Evolutionary conservation across 2,888 invertebrate genomes (phyloP), one percentile per base, ranked within the genome.

Genomic region (Lasioglossum villosulum): DNA sequence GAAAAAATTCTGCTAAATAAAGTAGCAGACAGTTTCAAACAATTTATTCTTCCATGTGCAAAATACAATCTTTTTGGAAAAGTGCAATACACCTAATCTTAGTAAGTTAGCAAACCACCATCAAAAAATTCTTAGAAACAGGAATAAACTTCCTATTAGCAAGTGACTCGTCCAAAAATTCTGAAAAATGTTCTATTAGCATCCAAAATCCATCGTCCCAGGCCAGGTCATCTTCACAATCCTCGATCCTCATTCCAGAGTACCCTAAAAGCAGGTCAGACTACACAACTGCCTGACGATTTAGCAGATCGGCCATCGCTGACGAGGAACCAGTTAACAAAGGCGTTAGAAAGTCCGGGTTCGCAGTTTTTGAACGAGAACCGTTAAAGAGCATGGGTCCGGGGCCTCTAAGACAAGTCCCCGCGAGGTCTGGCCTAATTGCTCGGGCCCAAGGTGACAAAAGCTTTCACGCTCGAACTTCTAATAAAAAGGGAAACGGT

Each of bases 401-500:
- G 75, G 59, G 59, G 75, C 37, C 37, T 56, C 56, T 48, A 27
- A 68, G 27, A 72, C 56, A 70, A 78, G 66, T 59, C 63, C 52
- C 23, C 45, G 39, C n/a, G 14, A 14, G 16, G 34, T 19, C 59
- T 48, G 79, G 84, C 82, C 63, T 84, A 68, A 86, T 42, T 59
- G 75, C 52, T 30, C 56, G 66, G 6, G 8, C 73, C 73, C 72
- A 37, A 86, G 87, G 80, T 83, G 87, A 78, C 83, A 83, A 86
- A 87, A 88, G 82, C 78, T 76, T 87, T 78, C 79, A 79, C 81
- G 81, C 68, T 68, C 39, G 34, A 34, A 34, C 48, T 34, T 19
- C 30, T 74, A 74, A 72, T 75, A 80, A 70, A 59, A 59, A 71
- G 23, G 85, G 75, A 72, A 80, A 83, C 71, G 66, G 27, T 16